Evolutionary conservation across 2,113 vertebrate species (phyloP).

Genomic region (Chunga burmeisteri): DNA sequence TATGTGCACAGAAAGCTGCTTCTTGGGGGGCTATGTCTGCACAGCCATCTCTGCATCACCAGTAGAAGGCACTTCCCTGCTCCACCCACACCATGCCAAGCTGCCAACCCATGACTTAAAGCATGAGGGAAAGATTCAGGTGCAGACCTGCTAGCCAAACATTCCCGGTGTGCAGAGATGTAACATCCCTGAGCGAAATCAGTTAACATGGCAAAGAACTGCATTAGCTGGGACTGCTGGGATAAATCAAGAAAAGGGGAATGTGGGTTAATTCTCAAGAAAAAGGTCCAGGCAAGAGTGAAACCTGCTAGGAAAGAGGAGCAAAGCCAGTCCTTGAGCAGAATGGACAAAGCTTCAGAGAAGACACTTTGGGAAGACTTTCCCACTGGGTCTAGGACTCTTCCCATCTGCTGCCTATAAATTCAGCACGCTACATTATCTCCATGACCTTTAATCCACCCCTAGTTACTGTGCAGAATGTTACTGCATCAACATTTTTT

Average conservation of each 20-base stretch:
- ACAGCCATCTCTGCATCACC: background rate
- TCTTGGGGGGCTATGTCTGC: background rate
- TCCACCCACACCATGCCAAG: background rate
- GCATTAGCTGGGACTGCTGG: background rate
- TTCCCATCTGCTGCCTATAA: background rate
- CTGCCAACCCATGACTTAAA: background rate
- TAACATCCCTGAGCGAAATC: background rate
- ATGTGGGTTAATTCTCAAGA: background rate
- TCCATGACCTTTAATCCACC: constrained; percentile 39
- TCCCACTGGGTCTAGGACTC: background rate
- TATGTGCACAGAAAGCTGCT: background rate
- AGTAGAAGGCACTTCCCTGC: background rate
- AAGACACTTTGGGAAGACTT: background rate
- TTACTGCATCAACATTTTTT: constrained; percentile 53
- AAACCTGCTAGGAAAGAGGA: background rate
- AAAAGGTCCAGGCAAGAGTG: background rate
- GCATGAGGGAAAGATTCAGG: background rate
- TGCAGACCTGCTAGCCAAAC: background rate
- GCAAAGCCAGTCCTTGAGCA: background rate
- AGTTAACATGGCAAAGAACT: background rate
- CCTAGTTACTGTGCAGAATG: constrained; percentile 18
- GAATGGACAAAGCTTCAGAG: background rate
- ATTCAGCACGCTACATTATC: constrained; percentile 18
- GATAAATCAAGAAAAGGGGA: background rate
- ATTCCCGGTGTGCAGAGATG: background rate